phyloP scores from a whole-genome alignment of 2,113 vertebrate species.

The Scopus umbretta region DNA sequence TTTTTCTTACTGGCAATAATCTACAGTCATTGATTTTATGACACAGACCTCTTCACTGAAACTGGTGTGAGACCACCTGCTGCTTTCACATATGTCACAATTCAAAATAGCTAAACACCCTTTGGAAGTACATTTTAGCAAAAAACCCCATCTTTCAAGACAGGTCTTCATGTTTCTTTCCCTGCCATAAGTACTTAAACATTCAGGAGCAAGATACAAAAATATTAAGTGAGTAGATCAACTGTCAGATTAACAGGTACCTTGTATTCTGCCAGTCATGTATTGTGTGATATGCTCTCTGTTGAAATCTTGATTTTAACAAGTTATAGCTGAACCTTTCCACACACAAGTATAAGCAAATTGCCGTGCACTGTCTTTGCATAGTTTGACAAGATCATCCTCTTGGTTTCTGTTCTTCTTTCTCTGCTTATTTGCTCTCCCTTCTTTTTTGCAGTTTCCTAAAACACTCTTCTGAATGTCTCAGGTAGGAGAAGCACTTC shows the following conservation, averaged over 20 bases:
- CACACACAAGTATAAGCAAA: fast-evolving
- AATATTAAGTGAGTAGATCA: not conserved
- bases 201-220: not conserved
- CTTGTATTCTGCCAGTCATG: not conserved
- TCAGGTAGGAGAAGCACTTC: not conserved
- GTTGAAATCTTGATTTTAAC: not conserved
- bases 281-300: not conserved
- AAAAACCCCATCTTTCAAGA: not conserved
- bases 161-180: not conserved
- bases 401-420: not conserved
- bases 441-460: not conserved
- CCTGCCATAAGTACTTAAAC: not conserved
- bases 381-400: not conserved
- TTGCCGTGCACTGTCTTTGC: not conserved
- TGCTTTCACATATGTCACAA: not conserved
- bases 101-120: not conserved
- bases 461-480: not conserved
- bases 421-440: not conserved
- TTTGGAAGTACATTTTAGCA: not conserved
- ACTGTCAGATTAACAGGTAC: not conserved
- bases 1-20: not conserved
- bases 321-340: not conserved
- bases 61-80: not conserved
- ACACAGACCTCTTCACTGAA: not conserved
- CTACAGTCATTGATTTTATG: not conserved